These are phyloP conservation scores for Steinernema scapterisci DNA, from an alignment of 2,888 invertebrate species.

Conservation along the genomic window DNA sequence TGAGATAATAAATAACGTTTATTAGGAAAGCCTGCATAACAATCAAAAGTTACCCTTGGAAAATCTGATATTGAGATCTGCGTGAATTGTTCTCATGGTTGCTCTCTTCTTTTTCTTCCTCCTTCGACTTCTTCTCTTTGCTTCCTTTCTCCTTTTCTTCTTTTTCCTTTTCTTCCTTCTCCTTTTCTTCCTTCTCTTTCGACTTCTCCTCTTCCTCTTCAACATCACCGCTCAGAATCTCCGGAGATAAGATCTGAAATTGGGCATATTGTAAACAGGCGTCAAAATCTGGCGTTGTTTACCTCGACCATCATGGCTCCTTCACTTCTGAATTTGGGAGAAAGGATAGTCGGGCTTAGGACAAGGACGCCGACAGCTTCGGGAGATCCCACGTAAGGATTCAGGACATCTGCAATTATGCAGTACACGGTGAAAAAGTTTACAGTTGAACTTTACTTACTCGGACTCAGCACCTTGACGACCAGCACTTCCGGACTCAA, in stretches of 20 bases:
- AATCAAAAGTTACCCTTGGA: too few species aligned
- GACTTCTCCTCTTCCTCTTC: slow-evolving; percentile 11
- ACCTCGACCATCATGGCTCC: slow-evolving; percentile 57
- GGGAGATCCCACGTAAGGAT: slow-evolving; percentile 46
- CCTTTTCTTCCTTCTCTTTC: not conserved
- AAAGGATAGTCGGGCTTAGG: slow-evolving; percentile 59
- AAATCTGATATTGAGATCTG: not conserved
- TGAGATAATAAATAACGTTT: too few species aligned
- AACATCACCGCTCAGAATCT: slow-evolving; percentile 32
- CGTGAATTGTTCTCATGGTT: not conserved
- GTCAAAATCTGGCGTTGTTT: not conserved
- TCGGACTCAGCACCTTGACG: slow-evolving; percentile 60
- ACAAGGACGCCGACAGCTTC: slow-evolving; percentile 55
- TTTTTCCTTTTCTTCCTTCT: not conserved
- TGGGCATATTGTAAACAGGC: not conserved
- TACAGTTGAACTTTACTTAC: slow-evolving; percentile 37
- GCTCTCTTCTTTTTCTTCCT: slow-evolving; percentile 12
- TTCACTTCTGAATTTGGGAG: slow-evolving; percentile 55
- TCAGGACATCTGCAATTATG: slow-evolving; percentile 31
- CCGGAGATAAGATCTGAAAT: slow-evolving; percentile 32
- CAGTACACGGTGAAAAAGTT: not conserved
- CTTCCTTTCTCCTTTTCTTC: not conserved
- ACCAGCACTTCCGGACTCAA: slow-evolving; percentile 59
- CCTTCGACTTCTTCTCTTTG: not conserved
- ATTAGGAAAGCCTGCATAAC: too few species aligned